These are phyloP conservation scores for Moxostoma hubbsi DNA, from an alignment of 2,797 vertebrate genomes.

Conservation along the genomic window DNA sequence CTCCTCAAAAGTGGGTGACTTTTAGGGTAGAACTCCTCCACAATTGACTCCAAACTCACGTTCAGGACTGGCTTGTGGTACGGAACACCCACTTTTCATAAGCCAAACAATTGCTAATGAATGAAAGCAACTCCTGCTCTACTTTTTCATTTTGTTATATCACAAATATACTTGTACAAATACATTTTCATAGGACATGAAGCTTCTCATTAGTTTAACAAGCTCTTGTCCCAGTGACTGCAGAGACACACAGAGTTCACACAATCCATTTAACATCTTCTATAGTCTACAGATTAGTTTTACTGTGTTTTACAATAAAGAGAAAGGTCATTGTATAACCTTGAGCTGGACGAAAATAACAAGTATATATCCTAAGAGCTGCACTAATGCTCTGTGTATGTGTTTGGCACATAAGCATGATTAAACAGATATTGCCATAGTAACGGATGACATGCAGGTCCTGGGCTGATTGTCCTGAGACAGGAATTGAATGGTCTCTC, in stretches of 20 bases:
- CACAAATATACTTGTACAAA: no score
- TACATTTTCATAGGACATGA: no score
- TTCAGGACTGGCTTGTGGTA: not conserved
- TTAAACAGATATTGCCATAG: no score
- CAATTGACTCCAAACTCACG: not conserved
- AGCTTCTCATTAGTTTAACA: no score
- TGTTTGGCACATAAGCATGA: slow-evolving; percentile 53
- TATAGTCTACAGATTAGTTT: not conserved
- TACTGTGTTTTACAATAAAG: not conserved
- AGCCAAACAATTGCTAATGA: not conserved
- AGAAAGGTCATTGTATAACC: slow-evolving; percentile 12
- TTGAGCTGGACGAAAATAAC: not conserved
- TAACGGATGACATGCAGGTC: no score
- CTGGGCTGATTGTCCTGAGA: slow-evolving; percentile 57
- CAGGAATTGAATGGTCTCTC: slow-evolving; percentile 43
- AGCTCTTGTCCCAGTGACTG: no score
- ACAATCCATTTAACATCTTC: no score
- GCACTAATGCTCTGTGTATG: slow-evolving; percentile 44
- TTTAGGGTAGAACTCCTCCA: not conserved
- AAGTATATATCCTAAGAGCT: slow-evolving; percentile 33
- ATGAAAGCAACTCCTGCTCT: not conserved
- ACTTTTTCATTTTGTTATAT: no score
- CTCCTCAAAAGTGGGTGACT: not conserved
- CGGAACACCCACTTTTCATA: not conserved
- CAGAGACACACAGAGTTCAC: no score